A percentile compares a stretch with the other conserved stretches of the same genome.
phyloP scores from a whole-genome alignment of 2,113 vertebrate species.

The Syngnathus scovelli region DNA sequence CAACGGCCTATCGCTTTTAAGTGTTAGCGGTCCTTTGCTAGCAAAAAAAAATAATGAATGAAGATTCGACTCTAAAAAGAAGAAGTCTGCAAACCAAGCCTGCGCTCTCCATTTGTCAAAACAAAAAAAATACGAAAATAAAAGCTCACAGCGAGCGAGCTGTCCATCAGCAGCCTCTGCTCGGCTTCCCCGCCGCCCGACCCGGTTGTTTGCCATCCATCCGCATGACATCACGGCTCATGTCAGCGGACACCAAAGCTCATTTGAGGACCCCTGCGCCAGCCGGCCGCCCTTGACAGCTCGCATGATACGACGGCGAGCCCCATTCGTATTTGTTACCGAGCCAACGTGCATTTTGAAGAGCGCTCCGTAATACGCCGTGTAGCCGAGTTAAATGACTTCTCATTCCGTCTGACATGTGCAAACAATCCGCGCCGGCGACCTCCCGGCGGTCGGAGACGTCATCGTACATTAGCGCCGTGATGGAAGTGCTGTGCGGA shows the following conservation, averaged over 20 bases:
- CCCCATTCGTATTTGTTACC: not conserved
- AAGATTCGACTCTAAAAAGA: not conserved
- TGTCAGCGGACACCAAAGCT: not conserved
- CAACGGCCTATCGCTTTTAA: no score
- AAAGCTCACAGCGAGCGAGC: not conserved
- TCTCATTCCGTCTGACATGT: not conserved
- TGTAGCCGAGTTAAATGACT: not conserved
- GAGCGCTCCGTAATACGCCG: not conserved
- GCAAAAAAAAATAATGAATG: no score
- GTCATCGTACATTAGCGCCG: slow-evolving; percentile 3
- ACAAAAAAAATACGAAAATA: not conserved
- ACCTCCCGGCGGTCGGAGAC: not conserved
- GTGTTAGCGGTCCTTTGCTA: no score
- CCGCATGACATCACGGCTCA: not conserved
- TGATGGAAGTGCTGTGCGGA: not conserved
- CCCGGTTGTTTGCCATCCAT: not conserved
- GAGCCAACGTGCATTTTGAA: not conserved
- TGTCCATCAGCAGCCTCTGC: not conserved
- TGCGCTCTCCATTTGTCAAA: not conserved
- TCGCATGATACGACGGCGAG: not conserved
- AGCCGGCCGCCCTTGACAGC: not conserved
- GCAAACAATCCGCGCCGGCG: not conserved
- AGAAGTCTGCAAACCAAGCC: not conserved
- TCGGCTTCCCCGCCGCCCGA: not conserved
- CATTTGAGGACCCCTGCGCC: not conserved